Conservation (phyloP, 1,140 invertebrate genomes). For the Drosophila dunni region DNA sequence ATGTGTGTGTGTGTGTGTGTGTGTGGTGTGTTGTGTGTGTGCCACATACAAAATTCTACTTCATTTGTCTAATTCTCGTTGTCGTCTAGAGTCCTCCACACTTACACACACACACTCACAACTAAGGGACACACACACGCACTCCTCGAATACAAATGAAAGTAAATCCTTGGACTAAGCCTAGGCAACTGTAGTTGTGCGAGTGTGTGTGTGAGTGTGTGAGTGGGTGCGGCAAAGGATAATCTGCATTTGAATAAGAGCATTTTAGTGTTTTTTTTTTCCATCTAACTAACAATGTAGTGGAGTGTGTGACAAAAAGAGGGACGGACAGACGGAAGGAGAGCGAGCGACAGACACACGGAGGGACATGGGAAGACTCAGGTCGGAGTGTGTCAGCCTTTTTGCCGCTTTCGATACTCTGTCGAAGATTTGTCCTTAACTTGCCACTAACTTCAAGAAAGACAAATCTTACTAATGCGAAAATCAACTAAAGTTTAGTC, state of each 20-base stretch:
- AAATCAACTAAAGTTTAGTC: not conserved
- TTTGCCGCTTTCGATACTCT: conserved; percentile 56
- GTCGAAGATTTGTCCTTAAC: conserved; percentile 20
- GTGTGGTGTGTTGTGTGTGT: conserved; percentile 30
- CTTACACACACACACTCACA: conserved; percentile 32
- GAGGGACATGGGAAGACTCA: conserved; percentile 20
- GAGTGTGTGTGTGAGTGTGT: conserved; percentile 39
- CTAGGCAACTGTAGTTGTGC: conserved; percentile 48
- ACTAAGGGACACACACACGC: conserved; percentile 41
- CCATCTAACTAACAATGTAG: conserved; percentile 56
- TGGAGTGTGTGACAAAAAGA: conserved; percentile 49
- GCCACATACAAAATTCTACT: conserved; percentile 74
- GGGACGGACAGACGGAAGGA: conserved; percentile 15
- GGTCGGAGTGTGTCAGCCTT: conserved; percentile 63
- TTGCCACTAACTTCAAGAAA: not conserved
- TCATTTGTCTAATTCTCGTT: conserved; percentile 79
- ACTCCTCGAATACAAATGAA: conserved; percentile 73
- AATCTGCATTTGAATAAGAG: conserved; percentile 84
- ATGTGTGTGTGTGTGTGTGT: conserved; percentile 15
- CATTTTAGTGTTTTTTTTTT: conserved; percentile 81
- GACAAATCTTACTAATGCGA: not conserved
- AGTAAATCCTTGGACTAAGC: conserved; percentile 79
- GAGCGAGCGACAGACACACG: not conserved
- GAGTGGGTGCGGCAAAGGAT: conserved; percentile 66
- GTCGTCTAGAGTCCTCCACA: conserved; percentile 59